Percentiles rank a stretch among this genome's conserved stretches.
These are phyloP conservation scores for Morus bassanus DNA, from an alignment of 2,797 vertebrate species.

Conservation along the genomic window DNA sequence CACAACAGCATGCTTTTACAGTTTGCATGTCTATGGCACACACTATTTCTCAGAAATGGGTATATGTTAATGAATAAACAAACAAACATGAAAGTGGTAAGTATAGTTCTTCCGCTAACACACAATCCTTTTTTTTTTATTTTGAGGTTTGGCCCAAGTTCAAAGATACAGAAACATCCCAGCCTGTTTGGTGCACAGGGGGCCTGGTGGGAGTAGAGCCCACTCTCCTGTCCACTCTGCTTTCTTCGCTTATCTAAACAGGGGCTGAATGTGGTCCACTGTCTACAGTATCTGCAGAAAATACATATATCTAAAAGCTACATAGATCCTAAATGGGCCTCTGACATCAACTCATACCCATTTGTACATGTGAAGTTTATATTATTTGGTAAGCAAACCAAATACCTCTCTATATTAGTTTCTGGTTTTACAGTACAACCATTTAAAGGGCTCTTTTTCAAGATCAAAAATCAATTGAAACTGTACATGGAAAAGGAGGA, in stretches of 20 bases:
- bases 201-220: background rate
- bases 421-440: background rate
- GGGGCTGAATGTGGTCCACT: background rate
- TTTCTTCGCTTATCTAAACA: background rate
- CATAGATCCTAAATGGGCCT: background rate
- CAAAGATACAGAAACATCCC: background rate
- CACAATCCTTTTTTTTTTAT: background rate
- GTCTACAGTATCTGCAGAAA: background rate
- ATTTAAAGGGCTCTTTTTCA: background rate
- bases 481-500: background rate
- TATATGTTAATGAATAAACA: constrained; percentile 15
- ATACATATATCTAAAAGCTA: background rate
- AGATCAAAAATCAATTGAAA: constrained; percentile 9
- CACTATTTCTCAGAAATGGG: background rate
- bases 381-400: background rate
- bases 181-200: background rate
- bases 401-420: background rate
- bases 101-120: background rate
- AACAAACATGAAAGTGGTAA: background rate
- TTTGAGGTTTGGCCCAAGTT: background rate
- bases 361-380: background rate
- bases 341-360: background rate
- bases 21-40: background rate
- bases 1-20: background rate
- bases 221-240: background rate